Evolutionary conservation across 2,888 invertebrate genomes (phyloP).

Genomic region (Acholoe squamosa): DNA sequence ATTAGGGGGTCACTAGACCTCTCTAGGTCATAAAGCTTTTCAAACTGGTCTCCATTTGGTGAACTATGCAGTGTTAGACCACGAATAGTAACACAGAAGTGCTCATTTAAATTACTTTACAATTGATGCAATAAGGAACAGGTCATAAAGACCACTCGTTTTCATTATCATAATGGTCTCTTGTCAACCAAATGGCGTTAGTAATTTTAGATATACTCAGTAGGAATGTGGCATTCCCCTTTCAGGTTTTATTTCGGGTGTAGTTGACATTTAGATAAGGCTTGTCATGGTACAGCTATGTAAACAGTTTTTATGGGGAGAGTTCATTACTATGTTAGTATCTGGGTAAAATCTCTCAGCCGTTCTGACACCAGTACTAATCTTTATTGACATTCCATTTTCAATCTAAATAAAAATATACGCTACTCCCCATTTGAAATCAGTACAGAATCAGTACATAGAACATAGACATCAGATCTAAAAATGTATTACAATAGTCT

Average conservation of each 20-base stretch:
- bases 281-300: neutral
- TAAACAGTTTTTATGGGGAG: neutral
- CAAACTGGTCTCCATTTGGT: neutral
- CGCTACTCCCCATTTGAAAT: too few species aligned
- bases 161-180: slow-evolving; percentile 17
- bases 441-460: too few species aligned
- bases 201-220: neutral
- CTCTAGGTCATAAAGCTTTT: neutral
- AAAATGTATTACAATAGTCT: too few species aligned
- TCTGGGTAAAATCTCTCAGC: neutral
- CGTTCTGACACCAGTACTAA: neutral
- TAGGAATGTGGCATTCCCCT: neutral
- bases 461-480: too few species aligned
- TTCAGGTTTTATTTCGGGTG: neutral
- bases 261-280: neutral
- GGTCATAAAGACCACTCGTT: neutral
- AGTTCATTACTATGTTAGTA: slow-evolving; percentile 8
- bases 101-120: slow-evolving; percentile 14
- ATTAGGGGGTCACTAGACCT: neutral
- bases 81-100: neutral
- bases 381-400: neutral
- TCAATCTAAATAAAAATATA: neutral
- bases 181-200: neutral
- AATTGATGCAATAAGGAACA: neutral
- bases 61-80: neutral